These are phyloP conservation scores for Taphrorychus bicolor DNA, from an alignment of 2,888 invertebrate genomes.

Conservation along the genomic window DNA sequence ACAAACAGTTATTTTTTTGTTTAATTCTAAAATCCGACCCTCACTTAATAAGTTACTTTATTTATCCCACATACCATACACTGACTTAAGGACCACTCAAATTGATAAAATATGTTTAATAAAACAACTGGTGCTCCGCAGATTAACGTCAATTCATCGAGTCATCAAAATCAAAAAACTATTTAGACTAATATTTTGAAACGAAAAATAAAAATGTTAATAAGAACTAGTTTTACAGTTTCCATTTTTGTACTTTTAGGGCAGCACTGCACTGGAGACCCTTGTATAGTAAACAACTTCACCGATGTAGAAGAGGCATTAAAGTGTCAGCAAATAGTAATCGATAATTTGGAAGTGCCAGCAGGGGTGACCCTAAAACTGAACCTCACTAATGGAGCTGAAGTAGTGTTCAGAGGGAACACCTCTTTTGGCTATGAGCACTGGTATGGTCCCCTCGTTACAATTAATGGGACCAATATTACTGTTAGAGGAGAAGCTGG, in stretches of 20 bases:
- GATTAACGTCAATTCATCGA: no score
- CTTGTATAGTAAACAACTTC: constrained; percentile 21
- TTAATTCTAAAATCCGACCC: no score
- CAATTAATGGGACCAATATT: constrained; percentile 38
- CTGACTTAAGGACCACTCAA: no score
- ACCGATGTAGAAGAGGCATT: constrained; percentile 24
- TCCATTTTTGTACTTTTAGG: background rate
- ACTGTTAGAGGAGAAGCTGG: constrained; percentile 37
- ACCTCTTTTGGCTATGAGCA: constrained; percentile 33
- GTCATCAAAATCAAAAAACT: no score
- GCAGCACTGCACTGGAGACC: background rate
- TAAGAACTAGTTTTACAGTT: background rate
- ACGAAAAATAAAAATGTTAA: background rate
- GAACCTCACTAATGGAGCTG: constrained; percentile 29
- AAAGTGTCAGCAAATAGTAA: constrained; percentile 36
- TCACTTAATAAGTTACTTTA: no score
- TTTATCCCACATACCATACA: no score
- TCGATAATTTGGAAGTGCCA: constrained; percentile 39
- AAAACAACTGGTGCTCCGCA: no score
- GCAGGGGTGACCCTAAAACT: constrained; percentile 38
- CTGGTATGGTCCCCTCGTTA: constrained; percentile 41
- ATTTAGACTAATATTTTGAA: no score
- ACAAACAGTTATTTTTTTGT: no score
- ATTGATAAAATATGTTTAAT: no score
- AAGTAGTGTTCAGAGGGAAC: constrained; percentile 37